Conservation (phyloP, 2,888 invertebrate species). For the Azorinus chamasolen region DNA sequence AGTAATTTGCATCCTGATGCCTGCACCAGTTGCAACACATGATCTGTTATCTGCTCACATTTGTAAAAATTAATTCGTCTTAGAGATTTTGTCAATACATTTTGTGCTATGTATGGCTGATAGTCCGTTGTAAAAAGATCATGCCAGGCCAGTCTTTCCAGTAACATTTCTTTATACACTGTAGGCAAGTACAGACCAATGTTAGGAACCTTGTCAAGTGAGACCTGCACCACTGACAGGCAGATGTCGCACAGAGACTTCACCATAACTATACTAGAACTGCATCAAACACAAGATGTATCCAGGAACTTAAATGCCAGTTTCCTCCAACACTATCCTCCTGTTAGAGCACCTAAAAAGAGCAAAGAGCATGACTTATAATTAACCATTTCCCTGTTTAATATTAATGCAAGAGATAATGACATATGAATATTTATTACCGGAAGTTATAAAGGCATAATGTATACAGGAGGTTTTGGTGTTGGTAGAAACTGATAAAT, state of each 20-base stretch:
- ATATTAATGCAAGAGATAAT: too few species aligned
- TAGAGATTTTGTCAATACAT: conserved; percentile 72
- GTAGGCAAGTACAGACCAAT: conserved; percentile 74
- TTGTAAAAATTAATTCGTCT: conserved; percentile 75
- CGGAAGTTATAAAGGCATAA: too few species aligned
- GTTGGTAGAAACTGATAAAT: too few species aligned
- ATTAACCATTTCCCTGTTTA: too few species aligned
- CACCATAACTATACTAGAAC: conserved; percentile 66
- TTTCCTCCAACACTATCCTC: too few species aligned
- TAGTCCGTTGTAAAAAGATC: conserved; percentile 72
- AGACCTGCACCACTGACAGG: conserved; percentile 73
- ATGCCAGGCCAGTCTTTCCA: conserved; percentile 79
- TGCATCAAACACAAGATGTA: too few species aligned
- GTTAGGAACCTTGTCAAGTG: conserved; percentile 73
- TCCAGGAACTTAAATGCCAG: too few species aligned
- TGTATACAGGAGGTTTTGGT: too few species aligned
- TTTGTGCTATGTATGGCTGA: conserved; percentile 72
- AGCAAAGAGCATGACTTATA: too few species aligned
- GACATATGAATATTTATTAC: too few species aligned
- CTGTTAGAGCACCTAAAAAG: too few species aligned
- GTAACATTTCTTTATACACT: conserved; percentile 79
- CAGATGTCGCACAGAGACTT: conserved; percentile 79
- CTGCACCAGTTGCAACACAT: conserved; percentile 69
- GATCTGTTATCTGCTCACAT: conserved; percentile 79
- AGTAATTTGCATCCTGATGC: conserved; percentile 73